Evolutionary conservation across 2,797 vertebrate species (phyloP).

Genomic region (Gadopsis bispinosus): DNA sequence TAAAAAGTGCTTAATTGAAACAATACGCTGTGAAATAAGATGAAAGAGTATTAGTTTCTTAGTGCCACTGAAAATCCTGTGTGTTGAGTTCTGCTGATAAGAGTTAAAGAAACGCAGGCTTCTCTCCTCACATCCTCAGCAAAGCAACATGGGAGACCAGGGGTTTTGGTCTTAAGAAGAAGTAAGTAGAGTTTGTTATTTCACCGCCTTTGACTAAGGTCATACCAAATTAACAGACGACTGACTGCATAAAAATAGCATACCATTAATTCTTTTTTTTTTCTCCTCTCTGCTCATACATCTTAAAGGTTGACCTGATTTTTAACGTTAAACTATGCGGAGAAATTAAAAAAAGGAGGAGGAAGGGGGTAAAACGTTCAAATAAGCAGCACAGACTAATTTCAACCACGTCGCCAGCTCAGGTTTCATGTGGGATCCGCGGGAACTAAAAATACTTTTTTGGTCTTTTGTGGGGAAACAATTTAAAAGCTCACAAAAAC

Average conservation of each 20-base stretch:
- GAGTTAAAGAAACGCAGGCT: constrained; percentile 62
- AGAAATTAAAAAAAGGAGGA: constrained; percentile 81
- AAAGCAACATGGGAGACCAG: constrained; percentile 77
- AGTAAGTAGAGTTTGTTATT: constrained; percentile 87
- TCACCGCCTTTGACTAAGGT: constrained; percentile 90
- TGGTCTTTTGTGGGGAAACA: constrained; percentile 60
- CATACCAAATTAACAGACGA: constrained; percentile 90
- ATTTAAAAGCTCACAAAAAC: constrained; percentile 61
- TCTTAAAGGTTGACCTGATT: constrained; percentile 90
- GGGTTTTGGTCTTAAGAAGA: constrained; percentile 82
- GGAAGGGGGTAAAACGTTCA: constrained; percentile 66
- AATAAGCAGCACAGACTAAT: constrained; percentile 80
- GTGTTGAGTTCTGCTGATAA: constrained; percentile 84
- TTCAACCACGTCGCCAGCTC: constrained; percentile 76
- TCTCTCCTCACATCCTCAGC: constrained; percentile 71
- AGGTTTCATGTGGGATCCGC: constrained; percentile 73
- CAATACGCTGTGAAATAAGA: constrained; percentile 73
- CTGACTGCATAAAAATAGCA: constrained; percentile 89
- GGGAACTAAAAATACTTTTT: constrained; percentile 71
- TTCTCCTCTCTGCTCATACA: constrained; percentile 80
- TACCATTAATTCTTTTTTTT: constrained; percentile 88
- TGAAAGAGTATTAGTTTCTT: constrained; percentile 78
- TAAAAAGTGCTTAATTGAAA: constrained; percentile 70
- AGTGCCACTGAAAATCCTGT: constrained; percentile 63
- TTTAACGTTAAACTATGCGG: constrained; percentile 87